Percentiles rank a stretch among this genome's conserved stretches.
phyloP scores from a whole-genome alignment of 1,140 invertebrate genomes.

The Hestina assimilis region DNA sequence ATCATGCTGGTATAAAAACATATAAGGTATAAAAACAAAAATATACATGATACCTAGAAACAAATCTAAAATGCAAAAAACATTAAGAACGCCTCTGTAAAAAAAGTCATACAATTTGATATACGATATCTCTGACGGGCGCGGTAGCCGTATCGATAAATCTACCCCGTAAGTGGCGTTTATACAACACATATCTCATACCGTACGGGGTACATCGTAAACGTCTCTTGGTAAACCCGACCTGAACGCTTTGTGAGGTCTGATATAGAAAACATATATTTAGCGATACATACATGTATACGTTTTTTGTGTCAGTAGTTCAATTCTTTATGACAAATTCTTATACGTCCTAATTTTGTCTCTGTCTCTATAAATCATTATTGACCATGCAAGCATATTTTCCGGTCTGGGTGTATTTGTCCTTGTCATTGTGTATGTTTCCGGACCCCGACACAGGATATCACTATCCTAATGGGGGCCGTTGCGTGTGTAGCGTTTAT shows the following conservation, averaged over 20 bases:
- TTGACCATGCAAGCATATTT: no score
- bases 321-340: no score
- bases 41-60: neutral
- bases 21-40: neutral
- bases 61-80: neutral
- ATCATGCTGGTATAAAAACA: neutral
- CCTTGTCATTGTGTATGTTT: no score
- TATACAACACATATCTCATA: conserved; percentile 57
- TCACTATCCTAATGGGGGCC: no score
- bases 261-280: conserved; percentile 5
- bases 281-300: neutral
- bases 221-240: conserved; percentile 40
- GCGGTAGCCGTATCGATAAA: conserved; percentile 41
- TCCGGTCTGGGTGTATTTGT: no score
- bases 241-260: conserved; percentile 31
- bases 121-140: conserved; percentile 17
- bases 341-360: no score
- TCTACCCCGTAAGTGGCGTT: conserved; percentile 62
- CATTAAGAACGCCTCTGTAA: conserved; percentile 12
- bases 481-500: no score
- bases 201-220: conserved; percentile 59
- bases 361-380: no score
- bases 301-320: neutral
- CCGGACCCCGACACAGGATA: no score
- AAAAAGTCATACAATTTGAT: conserved; percentile 25